Evolutionary conservation across 2,888 invertebrate genomes (phyloP).

Genomic region (Nudaria mundana): DNA sequence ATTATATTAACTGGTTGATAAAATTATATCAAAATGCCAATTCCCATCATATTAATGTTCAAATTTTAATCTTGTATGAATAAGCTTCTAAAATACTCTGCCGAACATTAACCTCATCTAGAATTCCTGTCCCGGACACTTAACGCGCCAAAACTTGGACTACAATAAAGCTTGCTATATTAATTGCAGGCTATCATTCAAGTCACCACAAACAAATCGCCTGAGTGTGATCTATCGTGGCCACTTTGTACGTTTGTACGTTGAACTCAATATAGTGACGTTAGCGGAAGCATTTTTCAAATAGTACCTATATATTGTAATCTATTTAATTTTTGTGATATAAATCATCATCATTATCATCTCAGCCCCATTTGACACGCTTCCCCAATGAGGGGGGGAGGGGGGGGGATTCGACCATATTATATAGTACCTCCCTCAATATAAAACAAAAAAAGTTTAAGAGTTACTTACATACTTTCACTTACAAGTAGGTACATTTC

Average conservation of each 20-base stretch:
- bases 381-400: too few species aligned
- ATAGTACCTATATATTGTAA: conserved; percentile 11
- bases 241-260: conserved; percentile 50
- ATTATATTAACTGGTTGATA: too few species aligned
- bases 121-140: conserved; percentile 5
- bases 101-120: not conserved
- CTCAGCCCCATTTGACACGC: too few species aligned
- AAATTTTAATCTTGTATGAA: too few species aligned
- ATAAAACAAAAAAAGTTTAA: too few species aligned
- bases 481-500: too few species aligned
- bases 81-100: not conserved
- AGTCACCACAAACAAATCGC: conserved; percentile 56
- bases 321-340: conserved; percentile 19
- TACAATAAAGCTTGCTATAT: conserved; percentile 53
- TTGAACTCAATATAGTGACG: conserved; percentile 43
- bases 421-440: too few species aligned
- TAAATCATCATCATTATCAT: too few species aligned
- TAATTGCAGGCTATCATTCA: conserved; percentile 56
- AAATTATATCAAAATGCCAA: too few species aligned
- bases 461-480: too few species aligned
- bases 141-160: conserved; percentile 27
- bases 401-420: too few species aligned
- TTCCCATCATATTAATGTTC: too few species aligned
- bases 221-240: conserved; percentile 45
- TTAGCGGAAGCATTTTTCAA: conserved; percentile 33